A percentile compares a stretch with the other conserved stretches of the same genome.
These are phyloP conservation scores for Gymnorhina tibicen DNA, from an alignment of 2,113 vertebrate species.

Conservation along the genomic window DNA sequence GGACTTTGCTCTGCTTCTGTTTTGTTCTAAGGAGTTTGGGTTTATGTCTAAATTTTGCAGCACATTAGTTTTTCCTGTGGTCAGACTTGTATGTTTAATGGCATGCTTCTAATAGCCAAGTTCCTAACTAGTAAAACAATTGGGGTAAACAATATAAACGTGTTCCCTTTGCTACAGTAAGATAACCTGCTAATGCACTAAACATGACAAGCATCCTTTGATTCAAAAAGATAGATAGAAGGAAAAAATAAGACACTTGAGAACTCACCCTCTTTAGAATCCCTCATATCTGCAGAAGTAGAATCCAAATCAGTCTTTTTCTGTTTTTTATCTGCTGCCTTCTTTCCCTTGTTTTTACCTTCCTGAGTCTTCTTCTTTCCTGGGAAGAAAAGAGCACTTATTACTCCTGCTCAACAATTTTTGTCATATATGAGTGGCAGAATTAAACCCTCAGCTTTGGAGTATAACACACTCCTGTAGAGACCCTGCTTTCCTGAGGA, in stretches of 20 bases:
- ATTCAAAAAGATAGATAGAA: neutral
- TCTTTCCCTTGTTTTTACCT: slow-evolving; percentile 72
- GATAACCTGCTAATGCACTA: neutral
- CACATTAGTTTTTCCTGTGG: neutral
- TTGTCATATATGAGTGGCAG: neutral
- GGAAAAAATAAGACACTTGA: neutral
- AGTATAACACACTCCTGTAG: neutral
- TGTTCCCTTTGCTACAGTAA: neutral
- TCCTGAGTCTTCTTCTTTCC: slow-evolving; percentile 79
- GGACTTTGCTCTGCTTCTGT: neutral
- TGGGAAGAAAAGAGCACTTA: slow-evolving; percentile 14
- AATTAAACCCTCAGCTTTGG: neutral
- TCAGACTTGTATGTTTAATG: neutral
- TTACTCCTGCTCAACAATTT: neutral
- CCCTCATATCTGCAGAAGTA: slow-evolving; percentile 82
- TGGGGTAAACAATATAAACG: neutral
- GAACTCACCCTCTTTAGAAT: slow-evolving; percentile 81
- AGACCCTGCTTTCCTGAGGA: neutral
- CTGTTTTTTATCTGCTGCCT: slow-evolving; percentile 52
- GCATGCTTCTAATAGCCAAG: neutral
- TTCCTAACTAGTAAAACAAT: neutral
- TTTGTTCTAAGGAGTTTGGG: neutral
- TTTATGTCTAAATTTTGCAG: neutral
- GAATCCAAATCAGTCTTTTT: slow-evolving; percentile 71
- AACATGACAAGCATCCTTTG: neutral